phyloP scores from a whole-genome alignment of 2,888 invertebrate genomes.

The Mylabris sibirica region DNA sequence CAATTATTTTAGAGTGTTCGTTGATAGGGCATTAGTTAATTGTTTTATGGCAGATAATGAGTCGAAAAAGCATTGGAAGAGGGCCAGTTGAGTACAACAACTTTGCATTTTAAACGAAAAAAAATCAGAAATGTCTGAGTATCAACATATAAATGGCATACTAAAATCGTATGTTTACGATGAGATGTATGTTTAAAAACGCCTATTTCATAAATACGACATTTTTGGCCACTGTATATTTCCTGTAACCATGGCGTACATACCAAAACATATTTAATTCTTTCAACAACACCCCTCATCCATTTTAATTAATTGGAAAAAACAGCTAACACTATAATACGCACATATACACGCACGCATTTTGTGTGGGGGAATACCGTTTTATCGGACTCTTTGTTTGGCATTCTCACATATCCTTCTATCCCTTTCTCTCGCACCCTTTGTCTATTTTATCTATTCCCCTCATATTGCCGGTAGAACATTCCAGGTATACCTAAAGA shows the following conservation, averaged over 20 bases:
- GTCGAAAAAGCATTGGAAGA: neutral
- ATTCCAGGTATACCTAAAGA: constrained; percentile 48
- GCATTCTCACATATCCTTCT: neutral
- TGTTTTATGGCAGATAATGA: neutral
- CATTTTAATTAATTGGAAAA: constrained; percentile 7
- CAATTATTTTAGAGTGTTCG: neutral
- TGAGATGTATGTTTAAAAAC: neutral
- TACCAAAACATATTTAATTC: constrained; percentile 9
- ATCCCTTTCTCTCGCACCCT: neutral
- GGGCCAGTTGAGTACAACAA: neutral
- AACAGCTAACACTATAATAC: neutral
- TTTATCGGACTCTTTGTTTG: constrained; percentile 8
- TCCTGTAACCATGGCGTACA: neutral
- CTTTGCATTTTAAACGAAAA: neutral
- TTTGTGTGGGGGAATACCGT: neutral
- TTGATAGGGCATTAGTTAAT: neutral
- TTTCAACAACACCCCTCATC: constrained; percentile 5
- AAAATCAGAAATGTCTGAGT: neutral
- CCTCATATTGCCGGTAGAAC: constrained; percentile 12
- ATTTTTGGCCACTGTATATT: constrained; percentile 5
- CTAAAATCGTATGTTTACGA: neutral
- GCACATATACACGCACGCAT: neutral
- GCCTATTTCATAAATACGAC: constrained; percentile 4
- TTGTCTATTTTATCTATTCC: too few species aligned
- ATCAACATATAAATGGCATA: constrained; percentile 4